phyloP scores from a whole-genome alignment of 2,797 vertebrate species.

The Smutsia temminckii region DNA sequence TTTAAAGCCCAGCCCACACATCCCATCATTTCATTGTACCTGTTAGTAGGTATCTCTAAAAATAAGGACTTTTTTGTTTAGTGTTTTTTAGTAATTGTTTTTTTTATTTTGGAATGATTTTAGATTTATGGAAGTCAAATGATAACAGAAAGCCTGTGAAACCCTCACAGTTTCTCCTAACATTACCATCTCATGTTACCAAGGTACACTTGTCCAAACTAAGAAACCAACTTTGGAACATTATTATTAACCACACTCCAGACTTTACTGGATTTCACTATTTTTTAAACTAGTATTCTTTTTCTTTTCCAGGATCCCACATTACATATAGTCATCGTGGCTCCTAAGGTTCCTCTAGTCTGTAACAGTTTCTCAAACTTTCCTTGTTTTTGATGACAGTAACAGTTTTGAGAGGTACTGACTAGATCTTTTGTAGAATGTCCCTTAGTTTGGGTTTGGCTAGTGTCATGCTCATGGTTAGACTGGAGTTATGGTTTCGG shows the following conservation, averaged over 20 bases:
- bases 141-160: background rate
- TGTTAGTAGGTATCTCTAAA: background rate
- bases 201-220: background rate
- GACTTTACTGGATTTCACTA: background rate
- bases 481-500: background rate
- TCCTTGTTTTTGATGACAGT: background rate
- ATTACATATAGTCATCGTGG: background rate
- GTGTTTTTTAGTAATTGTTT: background rate
- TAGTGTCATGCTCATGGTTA: background rate
- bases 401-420: background rate
- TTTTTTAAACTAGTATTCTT: background rate
- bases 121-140: slow-evolving; percentile 1
- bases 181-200: background rate
- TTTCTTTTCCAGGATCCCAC: background rate
- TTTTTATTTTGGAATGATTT: background rate
- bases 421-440: background rate
- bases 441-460: background rate
- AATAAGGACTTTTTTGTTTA: background rate
- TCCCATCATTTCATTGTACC: background rate
- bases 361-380: background rate
- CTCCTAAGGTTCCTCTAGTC: background rate
- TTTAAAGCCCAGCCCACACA: background rate
- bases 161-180: background rate
- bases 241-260: background rate
- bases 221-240: background rate